Percentiles rank a stretch among this genome's conserved stretches.
Conservation (phyloP, 2,888 invertebrate genomes). For the Aphidoletes aphidimyza region DNA sequence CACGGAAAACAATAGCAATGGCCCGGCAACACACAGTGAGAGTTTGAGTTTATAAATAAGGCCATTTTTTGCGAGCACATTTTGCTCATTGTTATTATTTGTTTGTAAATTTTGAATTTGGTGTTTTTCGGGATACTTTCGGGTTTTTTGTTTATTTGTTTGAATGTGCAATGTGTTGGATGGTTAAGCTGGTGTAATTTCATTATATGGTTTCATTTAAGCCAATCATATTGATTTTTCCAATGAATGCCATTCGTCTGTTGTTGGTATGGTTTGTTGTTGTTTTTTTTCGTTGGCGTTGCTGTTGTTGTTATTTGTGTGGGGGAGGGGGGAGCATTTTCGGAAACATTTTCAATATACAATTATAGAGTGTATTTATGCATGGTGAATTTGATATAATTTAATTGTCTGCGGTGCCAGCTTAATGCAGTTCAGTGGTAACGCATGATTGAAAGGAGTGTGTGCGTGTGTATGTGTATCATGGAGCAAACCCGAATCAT, state of each 20-base stretch:
- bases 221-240: constrained; percentile 30
- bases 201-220: not conserved
- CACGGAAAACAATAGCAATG: constrained; percentile 13
- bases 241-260: not conserved
- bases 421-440: constrained; percentile 7
- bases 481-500: not conserved
- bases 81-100: constrained; percentile 41
- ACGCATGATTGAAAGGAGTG: not conserved
- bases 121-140: not conserved
- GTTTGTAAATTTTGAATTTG: not conserved
- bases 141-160: not conserved
- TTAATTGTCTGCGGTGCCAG: constrained; percentile 11
- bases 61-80: constrained; percentile 24
- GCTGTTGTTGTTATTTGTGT: too few relatives aligned
- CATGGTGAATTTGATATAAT: constrained; percentile 9
- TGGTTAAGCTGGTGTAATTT: not conserved
- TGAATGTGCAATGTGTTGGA: not conserved
- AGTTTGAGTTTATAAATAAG: not conserved
- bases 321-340: not conserved
- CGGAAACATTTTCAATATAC: not conserved
- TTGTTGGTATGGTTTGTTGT: too few relatives aligned
- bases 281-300: too few relatives aligned
- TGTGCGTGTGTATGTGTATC: not conserved
- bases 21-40: too few relatives aligned
- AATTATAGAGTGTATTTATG: not conserved